These are phyloP conservation scores for Oenanthe melanoleuca DNA, from an alignment of 2,113 vertebrate genomes.

Conservation along the genomic window DNA sequence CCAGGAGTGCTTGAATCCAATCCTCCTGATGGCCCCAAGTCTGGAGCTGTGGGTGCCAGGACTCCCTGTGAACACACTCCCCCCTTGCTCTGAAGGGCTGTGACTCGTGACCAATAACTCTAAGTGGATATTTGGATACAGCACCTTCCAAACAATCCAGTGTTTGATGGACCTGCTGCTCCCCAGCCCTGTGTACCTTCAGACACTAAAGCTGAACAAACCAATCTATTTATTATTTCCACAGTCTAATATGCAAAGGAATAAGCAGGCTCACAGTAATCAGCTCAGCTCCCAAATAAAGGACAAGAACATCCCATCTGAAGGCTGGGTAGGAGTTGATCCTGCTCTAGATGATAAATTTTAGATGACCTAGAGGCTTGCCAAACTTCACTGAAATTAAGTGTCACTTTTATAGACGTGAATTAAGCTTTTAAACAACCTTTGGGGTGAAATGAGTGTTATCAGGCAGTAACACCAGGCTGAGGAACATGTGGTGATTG, in stretches of 20 bases:
- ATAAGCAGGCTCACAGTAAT: neutral
- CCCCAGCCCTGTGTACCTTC: neutral
- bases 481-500: neutral
- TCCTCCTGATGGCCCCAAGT: neutral
- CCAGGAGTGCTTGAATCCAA: neutral
- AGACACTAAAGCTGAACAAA: neutral
- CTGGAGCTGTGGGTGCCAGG: neutral
- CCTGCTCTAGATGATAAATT: neutral
- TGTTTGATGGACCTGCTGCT: neutral
- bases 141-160: neutral
- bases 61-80: neutral
- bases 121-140: neutral
- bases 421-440: neutral
- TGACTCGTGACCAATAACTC: neutral
- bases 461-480: neutral
- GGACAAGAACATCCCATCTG: neutral
- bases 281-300: neutral
- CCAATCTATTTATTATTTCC: neutral
- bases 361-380: neutral
- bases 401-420: neutral
- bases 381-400: neutral
- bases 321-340: neutral
- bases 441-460: neutral
- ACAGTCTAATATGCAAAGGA: neutral
- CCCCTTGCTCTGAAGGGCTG: neutral